Percentiles rank a stretch among this genome's conserved stretches.
phyloP scores from a whole-genome alignment of 92 coral and sea anemone genomes.

The Hydrozoanthus gracilis region DNA sequence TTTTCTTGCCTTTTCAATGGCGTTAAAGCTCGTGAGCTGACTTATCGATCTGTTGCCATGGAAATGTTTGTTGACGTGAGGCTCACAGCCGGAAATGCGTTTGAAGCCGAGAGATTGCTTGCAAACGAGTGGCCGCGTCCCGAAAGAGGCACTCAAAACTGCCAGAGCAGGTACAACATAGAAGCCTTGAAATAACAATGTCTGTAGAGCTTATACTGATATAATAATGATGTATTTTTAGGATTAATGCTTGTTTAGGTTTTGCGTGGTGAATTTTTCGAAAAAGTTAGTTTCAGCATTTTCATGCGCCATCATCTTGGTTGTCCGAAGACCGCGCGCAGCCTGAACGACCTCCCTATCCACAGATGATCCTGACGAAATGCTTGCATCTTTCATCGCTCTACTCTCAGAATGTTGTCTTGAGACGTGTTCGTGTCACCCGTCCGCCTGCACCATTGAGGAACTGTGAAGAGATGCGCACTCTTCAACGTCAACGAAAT shows the following conservation, averaged over 20 bases:
- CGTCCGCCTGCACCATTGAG: constrained; percentile 57
- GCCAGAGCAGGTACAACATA: background rate
- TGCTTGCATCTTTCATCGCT: constrained; percentile 26
- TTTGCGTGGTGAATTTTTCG: background rate
- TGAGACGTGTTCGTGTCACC: constrained; percentile 36
- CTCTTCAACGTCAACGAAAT: too few relatives aligned
- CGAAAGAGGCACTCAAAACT: background rate
- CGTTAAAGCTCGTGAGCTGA: background rate
- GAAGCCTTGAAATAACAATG: background rate
- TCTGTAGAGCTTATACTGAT: background rate
- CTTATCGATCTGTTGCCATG: constrained; percentile 6
- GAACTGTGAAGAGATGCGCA: background rate
- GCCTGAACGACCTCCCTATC: background rate
- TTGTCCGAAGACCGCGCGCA: background rate
- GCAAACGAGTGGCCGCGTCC: too few relatives aligned
- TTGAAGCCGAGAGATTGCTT: background rate
- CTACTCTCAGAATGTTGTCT: constrained; percentile 24
- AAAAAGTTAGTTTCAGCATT: background rate
- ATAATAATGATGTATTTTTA: background rate
- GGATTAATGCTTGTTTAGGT: background rate
- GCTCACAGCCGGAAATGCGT: background rate
- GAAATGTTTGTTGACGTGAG: background rate
- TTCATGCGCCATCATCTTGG: background rate
- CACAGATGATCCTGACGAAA: background rate
- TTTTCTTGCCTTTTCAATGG: too few relatives aligned